Evolutionary conservation across 2,797 vertebrate species (phyloP), one percentile per base, ranked within the genome.

Genomic region (Okamejei kenojei): DNA sequence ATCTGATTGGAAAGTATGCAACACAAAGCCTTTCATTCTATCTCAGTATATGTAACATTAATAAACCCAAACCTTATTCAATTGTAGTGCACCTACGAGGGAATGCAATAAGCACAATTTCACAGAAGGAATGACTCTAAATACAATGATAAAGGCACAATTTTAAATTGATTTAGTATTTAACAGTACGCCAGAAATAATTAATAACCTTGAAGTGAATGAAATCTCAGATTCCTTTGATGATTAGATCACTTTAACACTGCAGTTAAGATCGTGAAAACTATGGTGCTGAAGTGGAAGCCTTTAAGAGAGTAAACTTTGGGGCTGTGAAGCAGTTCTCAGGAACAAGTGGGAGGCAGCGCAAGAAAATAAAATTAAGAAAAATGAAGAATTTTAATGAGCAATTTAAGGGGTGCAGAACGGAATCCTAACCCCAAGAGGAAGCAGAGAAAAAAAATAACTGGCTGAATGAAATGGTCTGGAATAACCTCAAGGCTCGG

Each of bases 301-400:
- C n/a, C 61, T 88, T 88, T 88, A 88, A 88, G 63, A 88, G 84
- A 88, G 84, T 19, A 88, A 88, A 88, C 61, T 68, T 88, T 88
- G 21, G 15, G 7, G n/a, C 7, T 32, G 21, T n/a, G 84, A 88
- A 68, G 58, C 65, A 68, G 45, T 23, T 76, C 76, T 68, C 2
- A 76, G 90, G 71, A 92, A 74, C 73, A 92, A 58, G 68, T 73
- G 38, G 45, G 90, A 92, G 73, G 68, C 26, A 19, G 90, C 0
- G 35, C 65, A 74, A 91, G 35, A 73, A 91, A 91, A 74, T 74
- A 92, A 73, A 92, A 92, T 92, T 38, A 92, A 71, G 68, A 15
- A 73, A 92, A 92, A 76, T 92, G 10, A 76, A 76, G 26, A 76
- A 74, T 73, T 76, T 73, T 74, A 92, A 76, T 76, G 65, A 73